These are phyloP conservation scores for Bicyclus anynana DNA, from an alignment of 1,140 invertebrate genomes.

Conservation along the genomic window DNA sequence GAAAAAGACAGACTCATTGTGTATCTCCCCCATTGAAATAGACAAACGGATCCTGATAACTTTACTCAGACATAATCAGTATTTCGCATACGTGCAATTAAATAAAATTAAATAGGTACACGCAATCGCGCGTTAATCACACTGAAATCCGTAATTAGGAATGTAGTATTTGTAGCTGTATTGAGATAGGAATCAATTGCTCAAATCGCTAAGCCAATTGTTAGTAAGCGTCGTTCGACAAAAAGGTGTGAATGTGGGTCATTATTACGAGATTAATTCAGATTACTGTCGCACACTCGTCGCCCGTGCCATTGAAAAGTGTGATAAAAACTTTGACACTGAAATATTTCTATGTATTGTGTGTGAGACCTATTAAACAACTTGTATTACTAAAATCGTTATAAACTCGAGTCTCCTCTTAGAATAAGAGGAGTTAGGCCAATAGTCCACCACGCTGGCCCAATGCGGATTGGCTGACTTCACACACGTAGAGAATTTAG, in stretches of 20 bases:
- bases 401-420: too few relatives aligned
- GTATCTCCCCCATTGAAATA: too few relatives aligned
- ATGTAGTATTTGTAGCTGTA: constrained; percentile 14
- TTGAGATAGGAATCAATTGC: constrained; percentile 29
- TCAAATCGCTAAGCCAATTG: constrained; percentile 27
- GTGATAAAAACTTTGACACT: constrained; percentile 23
- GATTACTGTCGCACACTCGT: constrained; percentile 9
- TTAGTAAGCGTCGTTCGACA: constrained; percentile 22
- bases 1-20: too few relatives aligned
- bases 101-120: not conserved
- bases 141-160: not conserved
- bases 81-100: not conserved
- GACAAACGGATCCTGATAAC: too few relatives aligned
- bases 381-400: too few relatives aligned
- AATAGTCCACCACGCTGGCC: too few relatives aligned
- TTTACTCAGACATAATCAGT: too few relatives aligned
- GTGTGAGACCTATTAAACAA: too few relatives aligned
- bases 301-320: constrained; percentile 22
- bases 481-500: too few relatives aligned
- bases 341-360: constrained; percentile 17
- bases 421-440: too few relatives aligned
- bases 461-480: too few relatives aligned
- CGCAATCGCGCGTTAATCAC: not conserved
- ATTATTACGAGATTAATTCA: constrained; percentile 28
- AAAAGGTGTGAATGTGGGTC: constrained; percentile 37